Conservation (phyloP, 2,113 vertebrate genomes). For the Leptosomus discolor region DNA sequence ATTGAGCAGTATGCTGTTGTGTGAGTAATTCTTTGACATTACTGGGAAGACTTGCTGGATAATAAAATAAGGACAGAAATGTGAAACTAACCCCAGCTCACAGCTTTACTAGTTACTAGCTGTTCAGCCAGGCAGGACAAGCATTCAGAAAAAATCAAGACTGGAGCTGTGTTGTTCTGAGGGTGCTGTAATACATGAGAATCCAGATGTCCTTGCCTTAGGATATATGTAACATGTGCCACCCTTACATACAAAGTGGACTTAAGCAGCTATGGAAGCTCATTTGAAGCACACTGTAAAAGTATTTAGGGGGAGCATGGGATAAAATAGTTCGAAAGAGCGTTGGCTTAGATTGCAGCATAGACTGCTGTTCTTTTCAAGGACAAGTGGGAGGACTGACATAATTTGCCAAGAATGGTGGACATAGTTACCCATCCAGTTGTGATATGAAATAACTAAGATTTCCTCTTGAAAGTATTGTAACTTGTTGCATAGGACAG, state of each 20-base stretch:
- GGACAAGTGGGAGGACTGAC: background rate
- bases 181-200: background rate
- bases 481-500: background rate
- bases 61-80: background rate
- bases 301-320: background rate
- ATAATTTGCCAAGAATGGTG: background rate
- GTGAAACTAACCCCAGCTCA: background rate
- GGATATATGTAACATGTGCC: background rate
- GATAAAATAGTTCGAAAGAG: background rate
- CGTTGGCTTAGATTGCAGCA: background rate
- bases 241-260: background rate
- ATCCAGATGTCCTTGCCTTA: background rate
- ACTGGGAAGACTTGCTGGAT: background rate
- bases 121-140: background rate
- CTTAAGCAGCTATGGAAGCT: background rate
- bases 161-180: background rate
- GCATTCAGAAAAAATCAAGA: background rate
- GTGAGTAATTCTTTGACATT: constrained; percentile 26
- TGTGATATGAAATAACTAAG: background rate
- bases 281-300: background rate
- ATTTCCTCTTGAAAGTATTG: background rate
- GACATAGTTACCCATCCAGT: background rate
- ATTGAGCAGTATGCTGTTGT: constrained; percentile 12
- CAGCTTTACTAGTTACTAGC: background rate
- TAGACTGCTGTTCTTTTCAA: background rate